phyloP scores from a whole-genome alignment of 1,140 invertebrate species.

The Linepithema humile region DNA sequence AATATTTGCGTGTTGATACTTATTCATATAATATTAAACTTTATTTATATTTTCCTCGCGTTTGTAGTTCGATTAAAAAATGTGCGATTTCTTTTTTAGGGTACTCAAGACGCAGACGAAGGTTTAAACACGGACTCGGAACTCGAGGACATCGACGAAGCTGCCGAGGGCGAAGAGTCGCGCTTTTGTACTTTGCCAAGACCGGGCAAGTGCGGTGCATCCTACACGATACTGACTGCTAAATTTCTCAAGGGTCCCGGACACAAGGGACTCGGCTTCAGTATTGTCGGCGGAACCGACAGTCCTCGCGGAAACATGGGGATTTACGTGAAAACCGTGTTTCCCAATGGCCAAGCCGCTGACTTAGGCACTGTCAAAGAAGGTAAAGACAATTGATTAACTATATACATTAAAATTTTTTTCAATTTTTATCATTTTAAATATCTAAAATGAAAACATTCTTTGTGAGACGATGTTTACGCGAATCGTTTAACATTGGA shows the following conservation, averaged over 20 bases:
- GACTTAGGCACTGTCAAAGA: conserved; percentile 92
- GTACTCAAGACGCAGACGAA: conserved; percentile 78
- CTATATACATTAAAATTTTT: not conserved
- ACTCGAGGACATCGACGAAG: conserved; percentile 82
- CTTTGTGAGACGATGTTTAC: no score
- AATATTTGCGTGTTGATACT: no score
- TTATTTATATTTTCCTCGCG: not conserved
- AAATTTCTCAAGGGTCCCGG: conserved; percentile 93
- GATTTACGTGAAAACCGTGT: conserved; percentile 96
- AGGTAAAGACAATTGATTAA: conserved; percentile 89
- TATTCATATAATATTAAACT: no score
- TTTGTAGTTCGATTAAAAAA: not conserved
- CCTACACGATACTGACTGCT: conserved; percentile 85
- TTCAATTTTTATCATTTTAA: not conserved
- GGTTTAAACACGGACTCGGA: conserved; percentile 81
- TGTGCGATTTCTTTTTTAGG: conserved; percentile 45
- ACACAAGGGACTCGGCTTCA: conserved; percentile 95
- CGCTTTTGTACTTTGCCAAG: conserved; percentile 84
- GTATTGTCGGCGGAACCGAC: conserved; percentile 95
- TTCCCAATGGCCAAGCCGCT: conserved; percentile 94
- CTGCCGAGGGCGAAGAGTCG: conserved; percentile 79
- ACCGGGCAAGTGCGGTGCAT: conserved; percentile 81
- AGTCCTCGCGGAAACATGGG: conserved; percentile 95
- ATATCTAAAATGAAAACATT: not conserved
- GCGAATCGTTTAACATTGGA: no score